Conservation (phyloP, 2,797 vertebrate genomes). For the Margarornis squamiger region DNA sequence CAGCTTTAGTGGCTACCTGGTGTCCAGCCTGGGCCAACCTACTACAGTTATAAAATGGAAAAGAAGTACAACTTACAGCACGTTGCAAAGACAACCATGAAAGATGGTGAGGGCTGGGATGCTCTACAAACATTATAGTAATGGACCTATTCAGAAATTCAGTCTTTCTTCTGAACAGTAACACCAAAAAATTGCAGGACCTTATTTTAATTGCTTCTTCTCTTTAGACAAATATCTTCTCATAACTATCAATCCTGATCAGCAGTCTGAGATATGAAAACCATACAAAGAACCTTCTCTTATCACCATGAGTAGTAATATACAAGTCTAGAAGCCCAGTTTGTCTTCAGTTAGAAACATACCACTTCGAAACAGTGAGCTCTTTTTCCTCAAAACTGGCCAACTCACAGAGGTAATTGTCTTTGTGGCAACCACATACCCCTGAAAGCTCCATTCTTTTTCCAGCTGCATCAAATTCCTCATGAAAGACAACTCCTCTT, state of each 20-base stretch:
- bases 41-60: not conserved
- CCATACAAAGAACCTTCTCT: not conserved
- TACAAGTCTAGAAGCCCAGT: not conserved
- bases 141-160: not conserved
- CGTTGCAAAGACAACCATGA: not conserved
- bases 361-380: not conserved
- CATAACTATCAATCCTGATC: not conserved
- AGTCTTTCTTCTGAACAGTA: not conserved
- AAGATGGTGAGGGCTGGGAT: not conserved
- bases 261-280: not conserved
- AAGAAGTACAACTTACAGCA: not conserved
- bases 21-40: too few relatives aligned
- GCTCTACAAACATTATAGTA: not conserved
- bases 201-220: not conserved
- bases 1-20: too few relatives aligned
- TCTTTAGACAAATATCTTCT: not conserved
- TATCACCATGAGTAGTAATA: not conserved
- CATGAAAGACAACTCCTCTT: not conserved
- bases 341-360: not conserved
- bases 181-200: not conserved
- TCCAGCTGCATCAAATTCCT: not conserved
- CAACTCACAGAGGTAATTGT: not conserved
- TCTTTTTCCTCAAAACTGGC: not conserved
- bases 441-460: not conserved
- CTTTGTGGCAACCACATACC: not conserved